Evolutionary conservation across 2,797 vertebrate species (phyloP).

Genomic region (Serranus cabrilla): DNA sequence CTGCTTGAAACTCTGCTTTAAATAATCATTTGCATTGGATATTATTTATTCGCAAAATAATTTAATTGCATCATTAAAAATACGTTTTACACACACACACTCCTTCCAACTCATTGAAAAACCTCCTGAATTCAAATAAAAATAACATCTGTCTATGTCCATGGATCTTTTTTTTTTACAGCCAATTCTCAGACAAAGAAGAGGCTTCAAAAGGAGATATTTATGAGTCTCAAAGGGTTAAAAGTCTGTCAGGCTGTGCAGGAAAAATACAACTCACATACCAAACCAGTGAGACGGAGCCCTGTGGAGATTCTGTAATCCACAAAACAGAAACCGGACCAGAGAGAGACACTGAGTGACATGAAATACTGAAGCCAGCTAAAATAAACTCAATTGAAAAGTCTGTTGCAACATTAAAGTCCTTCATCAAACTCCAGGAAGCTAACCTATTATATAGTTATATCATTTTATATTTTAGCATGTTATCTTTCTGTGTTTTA

Average conservation of each 20-base stretch:
- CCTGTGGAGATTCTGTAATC: conserved; percentile 33
- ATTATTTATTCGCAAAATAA: no score
- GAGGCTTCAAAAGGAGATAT: conserved; percentile 42
- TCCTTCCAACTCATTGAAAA: no score
- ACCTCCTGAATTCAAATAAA: no score
- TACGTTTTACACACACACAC: no score
- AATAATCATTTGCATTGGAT: background rate
- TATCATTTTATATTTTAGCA: background rate
- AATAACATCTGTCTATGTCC: background rate
- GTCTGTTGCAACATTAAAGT: background rate
- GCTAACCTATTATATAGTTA: background rate
- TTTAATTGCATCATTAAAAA: no score
- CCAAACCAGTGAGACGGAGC: conserved; percentile 57
- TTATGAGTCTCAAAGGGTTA: conserved; percentile 58
- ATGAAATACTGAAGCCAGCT: background rate
- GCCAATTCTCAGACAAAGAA: conserved; percentile 25
- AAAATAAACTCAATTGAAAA: no score
- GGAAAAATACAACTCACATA: conserved; percentile 57
- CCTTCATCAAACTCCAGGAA: background rate
- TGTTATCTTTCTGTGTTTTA: no score
- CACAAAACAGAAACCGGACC: conserved; percentile 46
- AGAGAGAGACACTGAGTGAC: background rate
- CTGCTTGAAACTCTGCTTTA: background rate
- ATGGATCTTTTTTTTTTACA: background rate
- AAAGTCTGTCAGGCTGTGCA: conserved; percentile 38